These are phyloP conservation scores for Coreius guichenoti DNA, from an alignment of 2,797 vertebrate species.

Conservation along the genomic window DNA sequence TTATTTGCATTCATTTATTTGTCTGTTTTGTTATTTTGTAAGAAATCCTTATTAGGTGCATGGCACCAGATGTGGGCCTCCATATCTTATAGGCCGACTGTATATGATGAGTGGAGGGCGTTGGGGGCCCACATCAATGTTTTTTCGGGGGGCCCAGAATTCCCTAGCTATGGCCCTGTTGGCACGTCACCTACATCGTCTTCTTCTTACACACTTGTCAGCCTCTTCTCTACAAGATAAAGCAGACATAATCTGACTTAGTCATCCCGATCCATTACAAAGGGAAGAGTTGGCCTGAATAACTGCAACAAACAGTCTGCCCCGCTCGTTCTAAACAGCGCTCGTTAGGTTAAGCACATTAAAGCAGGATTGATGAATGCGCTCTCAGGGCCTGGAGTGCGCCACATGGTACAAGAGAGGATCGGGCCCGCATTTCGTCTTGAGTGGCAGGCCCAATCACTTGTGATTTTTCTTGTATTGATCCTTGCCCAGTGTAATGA, in stretches of 20 bases:
- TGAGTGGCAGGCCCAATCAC: slow-evolving; percentile 47
- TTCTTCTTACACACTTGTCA: not conserved
- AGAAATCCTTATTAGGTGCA: too few relatives aligned
- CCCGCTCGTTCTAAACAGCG: slow-evolving; percentile 29
- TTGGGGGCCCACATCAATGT: too few relatives aligned
- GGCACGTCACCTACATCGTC: not conserved
- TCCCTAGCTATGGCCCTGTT: too few relatives aligned
- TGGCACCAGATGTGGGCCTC: too few relatives aligned
- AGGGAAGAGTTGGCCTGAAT: slow-evolving; percentile 46
- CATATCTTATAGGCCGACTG: too few relatives aligned
- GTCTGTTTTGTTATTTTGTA: too few relatives aligned
- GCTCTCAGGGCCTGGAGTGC: slow-evolving; percentile 1
- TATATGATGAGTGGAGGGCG: too few relatives aligned
- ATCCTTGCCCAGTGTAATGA: slow-evolving; percentile 42
- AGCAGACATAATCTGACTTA: slow-evolving; percentile 23
- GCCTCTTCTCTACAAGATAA: not conserved
- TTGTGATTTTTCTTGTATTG: slow-evolving; percentile 50
- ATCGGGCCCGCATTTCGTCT: slow-evolving; percentile 3
- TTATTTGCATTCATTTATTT: too few relatives aligned
- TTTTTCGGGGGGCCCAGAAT: too few relatives aligned
- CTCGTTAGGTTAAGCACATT: slow-evolving; percentile 54
- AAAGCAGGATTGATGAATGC: slow-evolving; percentile 50
- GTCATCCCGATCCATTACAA: slow-evolving; percentile 35
- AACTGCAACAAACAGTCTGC: slow-evolving; percentile 43
- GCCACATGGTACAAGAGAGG: not conserved